Evolutionary conservation across 2,888 invertebrate species (phyloP).

Genomic region (Calameuta pallipes): DNA sequence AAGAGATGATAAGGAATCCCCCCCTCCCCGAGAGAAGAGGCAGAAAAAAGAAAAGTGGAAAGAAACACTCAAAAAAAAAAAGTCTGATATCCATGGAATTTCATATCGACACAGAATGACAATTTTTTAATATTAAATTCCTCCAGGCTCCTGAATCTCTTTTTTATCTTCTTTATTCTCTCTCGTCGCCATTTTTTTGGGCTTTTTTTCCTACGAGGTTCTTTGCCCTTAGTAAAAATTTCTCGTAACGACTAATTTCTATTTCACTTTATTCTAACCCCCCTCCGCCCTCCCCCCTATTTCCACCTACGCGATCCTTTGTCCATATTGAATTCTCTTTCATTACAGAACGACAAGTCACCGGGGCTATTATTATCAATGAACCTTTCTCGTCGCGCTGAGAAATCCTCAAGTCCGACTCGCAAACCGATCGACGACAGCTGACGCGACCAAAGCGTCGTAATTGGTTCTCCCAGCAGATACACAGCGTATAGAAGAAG

Average conservation of each 20-base stretch:
- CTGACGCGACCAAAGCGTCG: background rate
- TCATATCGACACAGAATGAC: constrained; percentile 65
- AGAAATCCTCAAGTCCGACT: background rate
- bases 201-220: background rate
- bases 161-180: background rate
- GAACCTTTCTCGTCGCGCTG: background rate
- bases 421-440: background rate
- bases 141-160: constrained; percentile 20
- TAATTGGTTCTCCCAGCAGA: constrained; percentile 37
- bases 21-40: background rate
- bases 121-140: constrained; percentile 66
- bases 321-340: background rate
- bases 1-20: constrained; percentile 24
- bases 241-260: constrained; percentile 3
- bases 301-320: background rate
- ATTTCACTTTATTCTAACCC: constrained; percentile 26
- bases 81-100: constrained; percentile 62
- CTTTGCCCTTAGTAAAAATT: background rate
- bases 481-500: constrained; percentile 33
- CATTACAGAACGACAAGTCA: background rate
- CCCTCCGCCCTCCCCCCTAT: background rate
- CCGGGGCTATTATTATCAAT: background rate
- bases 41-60: constrained; percentile 32
- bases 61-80: constrained; percentile 37
- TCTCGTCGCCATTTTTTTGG: constrained; percentile 1